Conservation (phyloP, 2,113 vertebrate species). For the Mystacornis crossleyi region DNA sequence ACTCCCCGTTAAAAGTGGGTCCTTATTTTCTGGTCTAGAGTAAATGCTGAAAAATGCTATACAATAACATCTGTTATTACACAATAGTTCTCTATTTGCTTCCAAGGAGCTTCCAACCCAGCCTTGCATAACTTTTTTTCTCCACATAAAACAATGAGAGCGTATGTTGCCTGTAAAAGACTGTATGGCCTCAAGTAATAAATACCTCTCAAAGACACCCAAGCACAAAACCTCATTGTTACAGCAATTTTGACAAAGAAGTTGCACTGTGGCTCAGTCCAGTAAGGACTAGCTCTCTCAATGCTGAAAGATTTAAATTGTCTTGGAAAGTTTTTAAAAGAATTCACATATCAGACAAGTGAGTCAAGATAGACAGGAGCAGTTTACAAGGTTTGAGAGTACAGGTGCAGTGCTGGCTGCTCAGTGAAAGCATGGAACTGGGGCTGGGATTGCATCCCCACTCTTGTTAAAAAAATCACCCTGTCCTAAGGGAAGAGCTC, state of each 20-base stretch:
- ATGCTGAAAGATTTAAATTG: slow-evolving; percentile 72
- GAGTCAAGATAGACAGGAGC: background rate
- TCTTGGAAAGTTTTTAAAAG: background rate
- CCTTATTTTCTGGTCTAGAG: background rate
- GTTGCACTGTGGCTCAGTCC: slow-evolving; percentile 73
- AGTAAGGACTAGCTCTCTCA: slow-evolving; percentile 50
- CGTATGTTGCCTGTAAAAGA: slow-evolving; percentile 66
- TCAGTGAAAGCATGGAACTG: background rate
- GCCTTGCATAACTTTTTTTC: slow-evolving; percentile 29
- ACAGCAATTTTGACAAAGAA: slow-evolving; percentile 73
- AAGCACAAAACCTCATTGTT: slow-evolving; percentile 84
- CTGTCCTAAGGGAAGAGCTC: background rate
- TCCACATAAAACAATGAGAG: slow-evolving; percentile 78
- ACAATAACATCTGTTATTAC: slow-evolving; percentile 71
- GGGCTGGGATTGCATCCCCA: background rate
- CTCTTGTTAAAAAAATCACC: background rate
- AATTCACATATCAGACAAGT: background rate
- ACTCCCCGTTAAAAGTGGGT: background rate
- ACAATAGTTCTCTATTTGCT: slow-evolving; percentile 66
- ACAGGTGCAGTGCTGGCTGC: background rate
- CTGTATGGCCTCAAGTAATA: slow-evolving; percentile 76
- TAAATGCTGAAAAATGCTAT: slow-evolving; percentile 58
- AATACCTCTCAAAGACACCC: slow-evolving; percentile 75
- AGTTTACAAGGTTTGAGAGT: background rate
- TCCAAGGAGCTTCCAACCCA: slow-evolving; percentile 57